Evolutionary conservation across 2,113 vertebrate species (phyloP).

Genomic region (Megaleporinus macrocephalus): DNA sequence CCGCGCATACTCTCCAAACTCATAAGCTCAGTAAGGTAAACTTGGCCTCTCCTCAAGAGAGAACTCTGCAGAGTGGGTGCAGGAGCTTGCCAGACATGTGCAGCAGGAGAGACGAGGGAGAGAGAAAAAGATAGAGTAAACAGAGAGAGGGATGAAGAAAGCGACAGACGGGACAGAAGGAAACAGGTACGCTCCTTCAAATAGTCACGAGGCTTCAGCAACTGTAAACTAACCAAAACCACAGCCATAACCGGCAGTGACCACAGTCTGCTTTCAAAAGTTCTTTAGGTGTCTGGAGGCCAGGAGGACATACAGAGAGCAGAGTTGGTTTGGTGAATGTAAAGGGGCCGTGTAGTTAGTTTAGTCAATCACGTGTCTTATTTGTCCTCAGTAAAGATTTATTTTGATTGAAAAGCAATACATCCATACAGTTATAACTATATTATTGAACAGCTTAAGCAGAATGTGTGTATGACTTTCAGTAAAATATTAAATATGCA

Average conservation of each 20-base stretch:
- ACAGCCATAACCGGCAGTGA: neutral
- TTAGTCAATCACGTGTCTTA: no score
- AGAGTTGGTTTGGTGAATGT: no score
- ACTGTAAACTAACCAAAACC: neutral
- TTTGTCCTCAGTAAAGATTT: no score
- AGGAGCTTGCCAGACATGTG: conserved; percentile 42
- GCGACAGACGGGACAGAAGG: neutral
- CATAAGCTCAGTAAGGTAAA: conserved; percentile 44
- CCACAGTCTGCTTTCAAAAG: neutral
- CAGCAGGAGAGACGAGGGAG: conserved; percentile 39
- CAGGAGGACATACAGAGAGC: neutral
- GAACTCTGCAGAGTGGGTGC: conserved; percentile 17
- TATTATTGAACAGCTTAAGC: no score
- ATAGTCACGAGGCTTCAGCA: neutral
- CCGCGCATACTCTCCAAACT: conserved; percentile 43
- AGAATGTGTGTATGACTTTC: no score
- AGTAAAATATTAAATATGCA: no score
- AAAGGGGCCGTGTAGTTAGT: no score
- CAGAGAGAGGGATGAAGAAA: conserved; percentile 24
- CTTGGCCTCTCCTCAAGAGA: conserved; percentile 28
- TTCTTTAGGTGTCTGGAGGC: neutral
- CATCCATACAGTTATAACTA: no score
- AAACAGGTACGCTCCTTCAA: neutral
- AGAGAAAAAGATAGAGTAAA: conserved; percentile 49
- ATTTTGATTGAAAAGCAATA: no score